Base-by-base conservation (phyloP, 2,888 invertebrate genomes). In the Mythimna lalbum region DNA sequence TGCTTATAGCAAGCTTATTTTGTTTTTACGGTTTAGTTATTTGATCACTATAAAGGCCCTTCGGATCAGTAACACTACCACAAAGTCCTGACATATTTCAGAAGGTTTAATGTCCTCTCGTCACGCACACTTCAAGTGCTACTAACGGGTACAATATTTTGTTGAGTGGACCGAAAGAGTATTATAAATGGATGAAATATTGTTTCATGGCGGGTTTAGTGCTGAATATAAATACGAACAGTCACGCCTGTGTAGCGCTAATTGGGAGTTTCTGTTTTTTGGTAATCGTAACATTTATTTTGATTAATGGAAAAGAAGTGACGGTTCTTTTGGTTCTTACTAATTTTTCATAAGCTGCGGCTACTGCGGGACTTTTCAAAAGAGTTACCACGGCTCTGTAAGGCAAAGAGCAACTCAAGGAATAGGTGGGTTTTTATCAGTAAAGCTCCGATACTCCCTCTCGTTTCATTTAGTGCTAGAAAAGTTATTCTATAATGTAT, bases 111-210 rank as follows among this genome's bases (percentile, higher is more conserved):
- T 69, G 74, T 69, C 72, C 63, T 33, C 62, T 55, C 62, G 79
- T 76, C 84, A 84, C 83, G 83, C 81, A 81, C 69, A 60, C 71
- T 82, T 75, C 64, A 73, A 72, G 68, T 80, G 76, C 76, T 71
- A 76, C 67, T 76, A 83, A 67, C 67, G 49, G 50, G 67, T 73
- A 73, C 81, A 77, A 69, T 81, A 77, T 81, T 79, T 68, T 62
- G 78, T 77, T 63, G 57, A 79, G 81, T 65, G 57, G 47, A 59
- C 36, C 52, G 36, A 81, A 53, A 50, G 67, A 71, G 57, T 62
- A 62, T 81, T 77, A 77, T 60, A 72, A 81, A 77, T 68, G 67
- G 33, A 71, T 63, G 33, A 63, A 71, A 72, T 63, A 75, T 75
- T 76, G 62, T 78, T 78, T 76, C 27, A 72, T 43, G 64, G 17